Base-by-base conservation (phyloP, 2,888 invertebrate genomes). In the Baccha elongata region DNA sequence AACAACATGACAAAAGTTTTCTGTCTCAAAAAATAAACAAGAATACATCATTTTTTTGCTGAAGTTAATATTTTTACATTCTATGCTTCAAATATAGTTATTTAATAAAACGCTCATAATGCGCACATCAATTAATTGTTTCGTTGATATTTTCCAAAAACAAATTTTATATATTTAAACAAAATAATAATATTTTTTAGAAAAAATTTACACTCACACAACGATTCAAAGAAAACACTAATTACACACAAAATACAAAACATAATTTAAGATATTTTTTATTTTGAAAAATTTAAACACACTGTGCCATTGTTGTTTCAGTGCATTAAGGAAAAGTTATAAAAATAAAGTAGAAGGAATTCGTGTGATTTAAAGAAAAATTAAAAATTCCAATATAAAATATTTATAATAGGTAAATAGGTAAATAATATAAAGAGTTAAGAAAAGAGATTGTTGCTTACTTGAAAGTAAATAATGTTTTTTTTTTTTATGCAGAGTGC, bases 301-400 rank as follows among this genome's bases (percentile, higher is more conserved):
- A 78, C 35, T 78, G 76, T 78, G 78, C 68, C 75, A 73, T 75
- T 75, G 69, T 69, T 75, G 69, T 69, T 75, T 69, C 69, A 69
- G 52, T 64, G 62, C 48, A 46, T 71, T 55, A 53, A 21, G 23
- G 21, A 50, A 37, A 32, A 55, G 8, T 26, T 13, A 44, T 21
- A 40, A 26, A 17, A 35, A 46, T 15, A 32, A 65, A 19, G 19
- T 13, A 35, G 17, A 55, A 26, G 26, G 23, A 23, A 15, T 55
- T 58, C 58, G 65, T 67, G 65, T 58, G 44, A 65, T 71, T 58
- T 19, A 32, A 32, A 32, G 58, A 50, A n/a, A 32, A 32, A 50
- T 55, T 55, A 32, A 69, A 13, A 46, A 40, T 71, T 76, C 37
- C 55, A 64, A 46, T 19, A 29, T 58, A 35, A 13, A 26, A 13